Base-by-base conservation (phyloP, 2,797 vertebrate genomes). In the Crax fasciolata region DNA sequence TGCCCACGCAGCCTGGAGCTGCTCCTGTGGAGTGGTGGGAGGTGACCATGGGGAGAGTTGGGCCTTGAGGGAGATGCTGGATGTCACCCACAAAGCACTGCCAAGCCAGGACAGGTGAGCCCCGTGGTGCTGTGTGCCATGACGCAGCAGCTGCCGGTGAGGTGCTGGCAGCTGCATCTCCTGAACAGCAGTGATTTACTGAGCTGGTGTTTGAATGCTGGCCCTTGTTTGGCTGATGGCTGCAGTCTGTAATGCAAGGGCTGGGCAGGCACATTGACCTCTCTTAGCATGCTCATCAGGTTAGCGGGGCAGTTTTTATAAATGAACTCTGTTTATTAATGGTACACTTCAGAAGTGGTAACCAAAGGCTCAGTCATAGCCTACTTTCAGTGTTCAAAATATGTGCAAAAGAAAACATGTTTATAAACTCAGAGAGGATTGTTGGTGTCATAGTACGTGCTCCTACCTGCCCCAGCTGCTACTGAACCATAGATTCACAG, bases 1-100 rank as follows among this genome's bases (percentile, higher is more conserved):
- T 61, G 38, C 25, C 44, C 49, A 7, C 28, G 8, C 6, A 72
- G 48, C 73, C 38, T 54, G 18, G 21, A 30, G 49, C 9, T 8
- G 15, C 28, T 66, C 16, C 0, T 25, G 18, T 73, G 12, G 5
- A 0, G 0, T 55, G 4, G 1, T 0, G 0, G 55, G 55, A 74
- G 39, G 15, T 5, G 43, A 11, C 10, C 9, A 20, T 3, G 51
- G 46, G 58, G 58, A 74, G 77, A 51, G 24, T 25, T 58, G 43
- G 14, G 28, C 35, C 32, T 20, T 59, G 52, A 27, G 11, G 39
- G 48, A 63, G 62, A 21, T 65, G 48, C 35, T 1, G 1, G 23
- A 19, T 2, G 2, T 57, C 49, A 74, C 25, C n/a, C 1, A 3
- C 1, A 1, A 61, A 84, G 23, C 1, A 0, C 48, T 59, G 17